Percentiles rank a stretch among this genome's conserved stretches.
Conservation (phyloP, 2,113 vertebrate genomes). For the Sapayoa aenigma region DNA sequence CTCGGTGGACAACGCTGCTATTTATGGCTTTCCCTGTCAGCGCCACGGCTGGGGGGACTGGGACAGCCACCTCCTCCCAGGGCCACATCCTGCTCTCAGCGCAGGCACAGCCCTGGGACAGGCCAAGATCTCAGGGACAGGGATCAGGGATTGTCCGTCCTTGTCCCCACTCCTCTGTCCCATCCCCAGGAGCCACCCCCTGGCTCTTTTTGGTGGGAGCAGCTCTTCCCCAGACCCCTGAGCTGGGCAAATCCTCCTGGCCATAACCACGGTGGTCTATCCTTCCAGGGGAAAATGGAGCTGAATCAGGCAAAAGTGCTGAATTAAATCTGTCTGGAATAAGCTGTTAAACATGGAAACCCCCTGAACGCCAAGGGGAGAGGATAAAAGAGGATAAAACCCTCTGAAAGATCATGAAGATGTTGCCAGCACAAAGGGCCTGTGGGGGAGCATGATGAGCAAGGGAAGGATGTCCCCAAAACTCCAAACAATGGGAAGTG, state of each 20-base stretch:
- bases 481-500: accelerated
- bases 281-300: background rate
- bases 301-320: background rate
- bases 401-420: accelerated
- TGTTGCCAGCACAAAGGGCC: background rate
- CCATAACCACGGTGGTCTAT: accelerated
- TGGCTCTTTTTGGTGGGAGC: accelerated
- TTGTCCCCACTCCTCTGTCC: background rate
- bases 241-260: background rate
- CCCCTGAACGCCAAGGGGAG: background rate
- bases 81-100: accelerated
- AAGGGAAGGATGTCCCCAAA: background rate
- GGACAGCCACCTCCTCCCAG: background rate
- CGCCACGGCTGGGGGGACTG: accelerated
- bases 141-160: background rate
- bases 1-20: background rate
- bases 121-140: background rate
- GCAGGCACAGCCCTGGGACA: accelerated
- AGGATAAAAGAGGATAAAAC: background rate
- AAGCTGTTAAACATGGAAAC: background rate
- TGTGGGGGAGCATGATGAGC: accelerated
- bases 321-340: background rate
- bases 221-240: background rate
- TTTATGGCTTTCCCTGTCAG: background rate
- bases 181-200: accelerated